Evolutionary conservation across 92 coral and sea anemone species (phyloP).

Genomic region (Muricea muricata): DNA sequence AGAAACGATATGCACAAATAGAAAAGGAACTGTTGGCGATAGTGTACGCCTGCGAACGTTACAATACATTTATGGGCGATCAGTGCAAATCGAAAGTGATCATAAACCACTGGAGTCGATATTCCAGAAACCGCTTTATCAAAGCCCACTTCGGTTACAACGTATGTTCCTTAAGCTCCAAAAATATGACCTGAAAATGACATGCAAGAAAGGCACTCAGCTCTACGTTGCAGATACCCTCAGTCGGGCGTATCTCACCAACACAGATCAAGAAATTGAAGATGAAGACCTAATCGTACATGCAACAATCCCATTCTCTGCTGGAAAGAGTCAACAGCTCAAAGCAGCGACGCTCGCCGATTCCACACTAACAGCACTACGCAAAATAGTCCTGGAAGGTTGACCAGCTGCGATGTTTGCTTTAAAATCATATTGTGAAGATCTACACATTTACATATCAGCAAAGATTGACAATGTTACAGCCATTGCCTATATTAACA

Average conservation of each 20-base stretch:
- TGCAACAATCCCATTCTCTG: slow-evolving; percentile 11
- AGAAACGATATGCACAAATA: too few species aligned
- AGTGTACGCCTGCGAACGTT: too few species aligned
- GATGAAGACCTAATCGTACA: background rate
- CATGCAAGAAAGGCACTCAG: background rate
- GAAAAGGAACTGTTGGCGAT: too few species aligned
- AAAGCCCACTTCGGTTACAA: background rate
- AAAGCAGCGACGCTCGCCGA: slow-evolving; percentile 5
- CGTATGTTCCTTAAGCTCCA: background rate
- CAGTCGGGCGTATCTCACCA: background rate
- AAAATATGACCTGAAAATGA: background rate
- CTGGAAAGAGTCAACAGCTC: slow-evolving; percentile 2
- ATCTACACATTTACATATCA: too few species aligned
- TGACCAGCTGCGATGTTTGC: background rate
- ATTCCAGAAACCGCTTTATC: background rate
- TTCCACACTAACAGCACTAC: slow-evolving; percentile 7
- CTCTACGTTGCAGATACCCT: background rate
- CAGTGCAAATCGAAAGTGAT: background rate
- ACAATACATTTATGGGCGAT: background rate
- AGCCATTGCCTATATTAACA: too few species aligned
- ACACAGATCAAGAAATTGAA: background rate
- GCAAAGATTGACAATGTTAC: too few species aligned
- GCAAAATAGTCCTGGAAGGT: slow-evolving; percentile 9
- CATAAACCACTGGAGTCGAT: background rate
- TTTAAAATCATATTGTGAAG: background rate